Evolutionary conservation across 2,797 vertebrate genomes (phyloP), one percentile per base, ranked within the genome.

Genomic region (Eulemur coronatus): DNA sequence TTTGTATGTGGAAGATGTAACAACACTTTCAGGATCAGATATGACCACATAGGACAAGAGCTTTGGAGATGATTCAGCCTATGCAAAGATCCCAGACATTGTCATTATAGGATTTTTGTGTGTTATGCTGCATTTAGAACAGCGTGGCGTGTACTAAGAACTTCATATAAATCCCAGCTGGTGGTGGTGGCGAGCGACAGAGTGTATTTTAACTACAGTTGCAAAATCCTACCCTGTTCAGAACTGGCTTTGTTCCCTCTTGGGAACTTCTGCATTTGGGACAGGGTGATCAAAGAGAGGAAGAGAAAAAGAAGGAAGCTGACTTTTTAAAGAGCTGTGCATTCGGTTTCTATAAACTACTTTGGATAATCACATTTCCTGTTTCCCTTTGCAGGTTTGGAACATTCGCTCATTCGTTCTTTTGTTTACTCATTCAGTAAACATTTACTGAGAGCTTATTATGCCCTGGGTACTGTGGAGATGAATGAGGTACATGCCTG

Each of bases 351-450:
- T 79, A 55, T 24, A 65, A 94, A 87, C 28, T 63, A 12, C 63
- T 72, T 90, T 76, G 70, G 26, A 26, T 59, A 90, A 84, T 72
- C 41, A 18, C 38, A 43, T 85, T 96, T 96, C 94, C 76, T 75
- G 76, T 46, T 67, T 59, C 57, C 38, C 18, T 89, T 70, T 88
- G 84, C 8, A n/a, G 3, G 28, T 69, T 57, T 95, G 84, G 76
- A 65, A 78, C 52, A 41, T 61, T 43, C 30, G 28, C n/a, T 43
- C 76, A 86, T 50, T 96, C 63, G 38, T 78, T 95, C 59, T 79
- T 89, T 80, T 38, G 55, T 28, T 61, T 94, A 48, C 46, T 88
- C 72, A 78, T 55, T 63, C 28, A 75, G 20, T 65, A 35, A 95
- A 28, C 52, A 46, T 84, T 78, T 78, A 67, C 26, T 30, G 43